Base-by-base conservation (phyloP, 2,797 vertebrate genomes). In the Ceryle rudis region DNA sequence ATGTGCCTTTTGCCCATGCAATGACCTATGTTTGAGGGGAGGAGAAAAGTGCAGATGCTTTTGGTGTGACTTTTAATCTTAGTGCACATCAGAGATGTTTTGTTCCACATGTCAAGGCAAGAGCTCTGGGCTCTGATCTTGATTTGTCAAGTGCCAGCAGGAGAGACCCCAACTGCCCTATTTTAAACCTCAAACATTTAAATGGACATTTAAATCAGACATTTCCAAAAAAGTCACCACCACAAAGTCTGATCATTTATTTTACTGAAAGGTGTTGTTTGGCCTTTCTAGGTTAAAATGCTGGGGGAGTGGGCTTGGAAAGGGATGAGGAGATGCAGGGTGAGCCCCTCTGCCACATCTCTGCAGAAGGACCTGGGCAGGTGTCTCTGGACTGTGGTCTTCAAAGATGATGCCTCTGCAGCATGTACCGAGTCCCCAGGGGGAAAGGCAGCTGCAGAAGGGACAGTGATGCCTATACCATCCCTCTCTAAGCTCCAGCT, bases 41-140 rank as follows among this genome's bases (percentile, higher is more conserved):
- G 57, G 29, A 55, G 44, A 81, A 51, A 4, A 47, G 3, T 44
- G 47, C 20, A 66, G 55, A 18, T 39, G 13, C 0, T 51, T 77
- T 81, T 12, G 28, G 26, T 8, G 11, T 66, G 35, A 6, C 18
- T 78, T 88, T 46, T 51, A 23, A n/a, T 26, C 41, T 71, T 9
- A 70, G 13, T 1, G 3, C 0, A 1, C 6, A 10, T 47, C 55
- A 62, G 55, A 69, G n/a, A 3, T 0, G 0, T 55, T 69, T 80
- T 70, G 1, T 12, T 62, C 47, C 2, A 0, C 5, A 1, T 9
- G 8, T 29, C 47, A 67, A 25, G 11, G 42, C 3, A 71, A 86
- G 14, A 17, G 6, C 19, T 69, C 18, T 55, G 65, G 11, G 14
- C 6, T 70, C 17, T 78, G 70, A 4, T 11, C 10, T 88, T 39